Evolutionary conservation across 2,113 vertebrate genomes (phyloP), one percentile per base, ranked within the genome.

Genomic region (Meriones unguiculatus): DNA sequence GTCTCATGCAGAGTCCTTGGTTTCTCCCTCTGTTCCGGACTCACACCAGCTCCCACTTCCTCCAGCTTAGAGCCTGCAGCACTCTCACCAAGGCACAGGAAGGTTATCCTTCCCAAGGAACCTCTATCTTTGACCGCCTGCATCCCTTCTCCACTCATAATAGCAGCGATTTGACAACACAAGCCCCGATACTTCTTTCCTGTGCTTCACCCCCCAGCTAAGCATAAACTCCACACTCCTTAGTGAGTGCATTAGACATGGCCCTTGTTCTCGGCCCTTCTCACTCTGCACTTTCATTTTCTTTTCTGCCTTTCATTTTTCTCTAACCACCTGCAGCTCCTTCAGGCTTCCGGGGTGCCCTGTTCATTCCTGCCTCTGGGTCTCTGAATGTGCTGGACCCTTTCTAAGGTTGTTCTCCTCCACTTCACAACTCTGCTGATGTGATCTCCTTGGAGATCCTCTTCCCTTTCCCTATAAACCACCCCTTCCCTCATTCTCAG

Each of bases 231-330:
- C 38, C 14, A 30, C 24, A 22, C 28, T 9, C 59, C 30, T 5
- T 6, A 67, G 13, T 6, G 12, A 4, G 50, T 7, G 0, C 3
- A 46, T 18, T 9, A 17, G 54, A 77, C 87, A 86, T 65, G 38
- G 41, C 24, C 46, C 11, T 0, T 0, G 22, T n/a, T 9, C 38
- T 8, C 41, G 1, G 14, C 4, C 35, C 85, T 57, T 67, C 67
- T 59, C 6, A 2, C 4, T 25, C 4, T 25, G 41, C 7, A 10
- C 32, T 35, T 12, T 38, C 0, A 0, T 22, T 50, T 25, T 70
- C 46, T 5, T 73, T 57, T n/a, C 64, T 5, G 7, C 20, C 62
- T 92, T 46, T 67, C 28, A 18, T 13, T 18, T 35, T 24, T 30
- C 18, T 38, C 50, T 50, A 28, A 22, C 76, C 64, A 5, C 62